Conservation (phyloP, 2,113 vertebrate species). For the Alligator sinensis region DNA sequence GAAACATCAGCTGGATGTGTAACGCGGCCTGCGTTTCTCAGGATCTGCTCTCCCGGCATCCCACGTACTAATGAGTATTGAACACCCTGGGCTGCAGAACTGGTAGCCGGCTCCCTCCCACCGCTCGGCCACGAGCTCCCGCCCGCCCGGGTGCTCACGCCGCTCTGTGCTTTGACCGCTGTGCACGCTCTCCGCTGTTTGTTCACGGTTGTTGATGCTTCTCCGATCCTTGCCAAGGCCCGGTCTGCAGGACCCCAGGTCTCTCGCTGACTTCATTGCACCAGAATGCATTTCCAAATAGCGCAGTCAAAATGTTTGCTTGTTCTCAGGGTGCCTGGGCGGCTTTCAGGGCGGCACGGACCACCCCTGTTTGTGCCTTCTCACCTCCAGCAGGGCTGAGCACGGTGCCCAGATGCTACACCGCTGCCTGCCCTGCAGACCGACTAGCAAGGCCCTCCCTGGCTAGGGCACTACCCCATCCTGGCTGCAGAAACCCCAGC, state of each 20-base stretch:
- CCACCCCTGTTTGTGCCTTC: too few species aligned
- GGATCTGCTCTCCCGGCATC: background rate
- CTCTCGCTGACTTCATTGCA: conserved; percentile 80
- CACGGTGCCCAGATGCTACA: background rate
- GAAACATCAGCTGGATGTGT: background rate
- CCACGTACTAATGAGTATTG: background rate
- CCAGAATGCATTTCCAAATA: conserved; percentile 83
- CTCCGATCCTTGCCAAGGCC: background rate
- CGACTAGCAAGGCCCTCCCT: background rate
- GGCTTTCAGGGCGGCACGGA: conserved; percentile 74
- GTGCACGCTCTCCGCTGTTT: background rate
- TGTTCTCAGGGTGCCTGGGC: conserved; percentile 82
- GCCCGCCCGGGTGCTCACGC: background rate
- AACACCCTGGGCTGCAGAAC: background rate
- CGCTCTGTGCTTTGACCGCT: background rate
- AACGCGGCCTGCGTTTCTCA: background rate
- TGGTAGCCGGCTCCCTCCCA: background rate
- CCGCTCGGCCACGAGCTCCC: background rate
- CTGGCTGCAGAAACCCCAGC: background rate
- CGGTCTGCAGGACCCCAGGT: conserved; percentile 44
- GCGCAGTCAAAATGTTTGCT: conserved; percentile 79
- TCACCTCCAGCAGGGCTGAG: background rate
- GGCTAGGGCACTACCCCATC: background rate
- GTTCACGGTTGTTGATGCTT: background rate
- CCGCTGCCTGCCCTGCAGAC: background rate